These are phyloP conservation scores for Melinopterus prodromus DNA, from an alignment of 2,888 invertebrate genomes.

Conservation along the genomic window DNA sequence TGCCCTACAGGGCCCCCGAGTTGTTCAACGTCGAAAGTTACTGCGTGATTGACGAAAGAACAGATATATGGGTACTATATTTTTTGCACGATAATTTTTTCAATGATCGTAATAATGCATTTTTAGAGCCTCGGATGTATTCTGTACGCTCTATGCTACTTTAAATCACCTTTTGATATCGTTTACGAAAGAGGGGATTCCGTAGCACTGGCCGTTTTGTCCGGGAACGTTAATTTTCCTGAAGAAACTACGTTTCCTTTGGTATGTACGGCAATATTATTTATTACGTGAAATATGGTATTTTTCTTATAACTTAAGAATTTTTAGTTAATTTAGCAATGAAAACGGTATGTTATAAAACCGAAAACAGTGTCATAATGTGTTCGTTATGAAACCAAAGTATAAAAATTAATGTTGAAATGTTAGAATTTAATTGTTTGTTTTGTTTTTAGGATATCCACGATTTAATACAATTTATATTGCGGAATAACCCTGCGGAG, in stretches of 20 bases:
- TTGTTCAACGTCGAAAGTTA: conserved; percentile 85
- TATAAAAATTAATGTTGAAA: neutral
- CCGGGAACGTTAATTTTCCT: conserved; percentile 77
- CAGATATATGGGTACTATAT: conserved; percentile 81
- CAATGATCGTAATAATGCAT: conserved; percentile 8
- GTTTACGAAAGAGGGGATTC: conserved; percentile 88
- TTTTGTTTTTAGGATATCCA: conserved; percentile 69
- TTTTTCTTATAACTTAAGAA: no score
- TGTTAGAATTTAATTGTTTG: conserved; percentile 28
- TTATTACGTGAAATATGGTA: no score
- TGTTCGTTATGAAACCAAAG: no score
- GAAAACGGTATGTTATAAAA: no score
- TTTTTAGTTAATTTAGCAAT: no score
- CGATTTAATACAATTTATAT: conserved; percentile 73
- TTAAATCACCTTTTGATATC: conserved; percentile 85
- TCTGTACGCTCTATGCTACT: conserved; percentile 84
- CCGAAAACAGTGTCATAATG: no score
- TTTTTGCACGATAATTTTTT: conserved; percentile 8
- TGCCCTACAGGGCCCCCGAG: conserved; percentile 90
- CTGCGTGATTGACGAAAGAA: conserved; percentile 81
- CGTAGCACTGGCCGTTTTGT: conserved; percentile 84
- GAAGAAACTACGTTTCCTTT: conserved; percentile 71
- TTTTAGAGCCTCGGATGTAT: conserved; percentile 83
- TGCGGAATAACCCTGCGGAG: conserved; percentile 79
- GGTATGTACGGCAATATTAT: conserved; percentile 53